These are phyloP conservation scores for Nephotettix cincticeps DNA, from an alignment of 1,140 invertebrate genomes.

Conservation along the genomic window DNA sequence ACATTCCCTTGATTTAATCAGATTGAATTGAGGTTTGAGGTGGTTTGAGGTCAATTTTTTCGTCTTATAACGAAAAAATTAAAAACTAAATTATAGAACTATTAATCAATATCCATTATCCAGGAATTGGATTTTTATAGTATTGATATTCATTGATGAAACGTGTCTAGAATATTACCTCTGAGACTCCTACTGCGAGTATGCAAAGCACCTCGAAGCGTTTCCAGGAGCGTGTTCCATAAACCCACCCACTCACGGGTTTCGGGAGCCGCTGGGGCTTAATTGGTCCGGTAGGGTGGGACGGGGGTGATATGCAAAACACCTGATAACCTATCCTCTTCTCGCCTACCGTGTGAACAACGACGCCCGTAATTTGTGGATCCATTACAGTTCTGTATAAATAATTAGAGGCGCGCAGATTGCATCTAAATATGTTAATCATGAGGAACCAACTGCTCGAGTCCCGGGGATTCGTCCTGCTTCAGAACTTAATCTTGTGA, in stretches of 20 bases:
- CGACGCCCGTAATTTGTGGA: constrained; percentile 6
- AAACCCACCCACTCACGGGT: neutral
- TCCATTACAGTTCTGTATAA: constrained; percentile 7
- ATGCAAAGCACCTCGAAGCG: too few relatives aligned
- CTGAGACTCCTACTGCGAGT: too few relatives aligned
- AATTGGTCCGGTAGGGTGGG: neutral
- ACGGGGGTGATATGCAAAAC: constrained; percentile 2
- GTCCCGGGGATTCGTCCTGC: neutral
- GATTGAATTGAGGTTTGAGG: too few relatives aligned
- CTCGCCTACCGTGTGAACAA: constrained; percentile 5
- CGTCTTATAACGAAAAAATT: too few relatives aligned
- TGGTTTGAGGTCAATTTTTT: too few relatives aligned
- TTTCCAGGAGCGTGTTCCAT: neutral
- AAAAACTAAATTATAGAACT: too few relatives aligned
- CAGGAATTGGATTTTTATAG: too few relatives aligned
- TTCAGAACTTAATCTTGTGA: neutral
- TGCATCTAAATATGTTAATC: constrained; percentile 12
- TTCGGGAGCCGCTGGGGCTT: neutral
- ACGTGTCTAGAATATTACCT: too few relatives aligned
- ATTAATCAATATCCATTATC: too few relatives aligned
- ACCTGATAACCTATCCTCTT: neutral
- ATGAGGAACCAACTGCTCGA: neutral
- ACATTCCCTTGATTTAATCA: too few relatives aligned
- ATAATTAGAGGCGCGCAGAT: constrained; percentile 7
- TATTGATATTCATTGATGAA: too few relatives aligned